Conservation (phyloP, 2,113 vertebrate species). For the Mellivora capensis region DNA sequence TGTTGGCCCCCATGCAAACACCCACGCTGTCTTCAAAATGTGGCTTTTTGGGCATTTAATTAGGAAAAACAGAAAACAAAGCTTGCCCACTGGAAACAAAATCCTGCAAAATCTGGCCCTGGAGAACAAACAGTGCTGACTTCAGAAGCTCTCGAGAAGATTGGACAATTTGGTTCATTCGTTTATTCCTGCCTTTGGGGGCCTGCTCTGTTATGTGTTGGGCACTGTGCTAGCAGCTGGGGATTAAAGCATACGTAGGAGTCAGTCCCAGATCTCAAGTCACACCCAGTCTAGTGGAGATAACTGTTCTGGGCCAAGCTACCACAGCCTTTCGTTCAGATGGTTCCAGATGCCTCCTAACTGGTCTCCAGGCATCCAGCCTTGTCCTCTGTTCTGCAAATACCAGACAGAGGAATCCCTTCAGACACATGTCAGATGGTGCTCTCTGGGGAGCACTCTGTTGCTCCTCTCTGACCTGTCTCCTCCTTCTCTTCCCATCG, state of each 20-base stretch:
- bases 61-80: conserved; percentile 41
- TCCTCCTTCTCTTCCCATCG: neutral
- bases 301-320: neutral
- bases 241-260: neutral
- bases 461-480: neutral
- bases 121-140: neutral
- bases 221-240: neutral
- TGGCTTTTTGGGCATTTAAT: neutral
- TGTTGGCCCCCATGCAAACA: neutral
- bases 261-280: neutral
- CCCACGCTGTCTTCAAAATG: conserved; percentile 47
- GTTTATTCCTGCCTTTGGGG: neutral
- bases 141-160: neutral
- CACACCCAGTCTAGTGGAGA: neutral
- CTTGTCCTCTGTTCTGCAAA: neutral
- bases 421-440: neutral
- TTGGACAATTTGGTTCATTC: neutral
- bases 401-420: too few relatives aligned
- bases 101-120: neutral
- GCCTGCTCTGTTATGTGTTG: neutral
- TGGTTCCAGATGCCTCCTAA: neutral
- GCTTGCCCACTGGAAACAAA: conserved; percentile 11
- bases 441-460: neutral
- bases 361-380: neutral
- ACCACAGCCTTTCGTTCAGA: neutral